phyloP scores from a whole-genome alignment of 2,888 invertebrate genomes.

The Adineta ricciae region DNA sequence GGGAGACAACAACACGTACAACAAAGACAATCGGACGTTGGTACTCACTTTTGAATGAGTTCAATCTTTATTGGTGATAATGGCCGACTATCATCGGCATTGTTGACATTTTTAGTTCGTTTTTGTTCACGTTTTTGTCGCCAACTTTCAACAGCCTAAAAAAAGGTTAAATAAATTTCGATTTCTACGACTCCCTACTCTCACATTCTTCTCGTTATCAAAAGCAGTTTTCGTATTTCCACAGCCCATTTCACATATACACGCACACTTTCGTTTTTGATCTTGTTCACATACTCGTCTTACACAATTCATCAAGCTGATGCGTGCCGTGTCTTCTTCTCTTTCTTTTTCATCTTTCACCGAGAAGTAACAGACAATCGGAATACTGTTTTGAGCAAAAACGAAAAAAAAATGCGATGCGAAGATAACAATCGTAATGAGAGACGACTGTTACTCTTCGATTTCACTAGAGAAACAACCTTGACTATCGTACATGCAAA shows the following conservation, averaged over 20 bases:
- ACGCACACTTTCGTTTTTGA: not conserved
- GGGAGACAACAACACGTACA: too few species aligned
- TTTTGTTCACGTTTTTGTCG: slow-evolving; percentile 21
- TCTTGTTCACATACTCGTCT: not conserved
- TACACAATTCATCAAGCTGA: not conserved
- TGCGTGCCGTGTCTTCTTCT: not conserved
- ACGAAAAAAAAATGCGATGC: not conserved
- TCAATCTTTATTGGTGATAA: not conserved
- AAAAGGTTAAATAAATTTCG: not conserved
- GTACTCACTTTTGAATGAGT: not conserved
- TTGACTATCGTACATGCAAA: not conserved
- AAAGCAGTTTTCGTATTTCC: not conserved
- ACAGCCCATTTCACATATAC: slow-evolving; percentile 9
- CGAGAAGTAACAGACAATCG: not conserved
- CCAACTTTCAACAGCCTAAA: slow-evolving; percentile 17
- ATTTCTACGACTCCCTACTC: too few species aligned
- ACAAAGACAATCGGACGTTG: too few species aligned
- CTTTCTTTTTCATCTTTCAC: not conserved
- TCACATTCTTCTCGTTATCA: not conserved
- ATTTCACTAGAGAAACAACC: not conserved
- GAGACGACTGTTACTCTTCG: not conserved
- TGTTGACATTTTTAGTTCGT: not conserved
- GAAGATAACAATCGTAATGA: not conserved
- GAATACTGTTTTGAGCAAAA: not conserved
- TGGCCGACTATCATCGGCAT: not conserved